Conservation (phyloP, 64 coral and sea anemone genomes). For the Stichodactyla helianthus region DNA sequence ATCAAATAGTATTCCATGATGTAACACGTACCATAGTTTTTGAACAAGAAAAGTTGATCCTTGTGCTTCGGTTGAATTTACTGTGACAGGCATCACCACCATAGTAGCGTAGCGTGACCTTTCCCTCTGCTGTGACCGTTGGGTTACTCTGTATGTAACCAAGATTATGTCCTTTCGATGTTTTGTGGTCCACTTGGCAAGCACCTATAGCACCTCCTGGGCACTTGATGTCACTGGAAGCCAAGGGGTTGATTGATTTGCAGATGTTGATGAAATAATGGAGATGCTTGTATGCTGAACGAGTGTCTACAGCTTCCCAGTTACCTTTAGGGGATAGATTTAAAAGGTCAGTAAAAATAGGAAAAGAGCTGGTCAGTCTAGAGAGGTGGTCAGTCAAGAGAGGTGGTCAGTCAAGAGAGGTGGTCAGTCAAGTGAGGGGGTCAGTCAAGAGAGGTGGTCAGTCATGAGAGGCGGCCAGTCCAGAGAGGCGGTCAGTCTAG, state of each 20-base stretch:
- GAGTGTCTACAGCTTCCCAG: slow-evolving; percentile 88
- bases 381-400: background rate
- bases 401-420: background rate
- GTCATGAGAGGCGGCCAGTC: background rate
- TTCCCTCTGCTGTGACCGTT: slow-evolving; percentile 16
- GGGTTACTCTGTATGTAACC: slow-evolving; percentile 80
- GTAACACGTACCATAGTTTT: slow-evolving; percentile 53
- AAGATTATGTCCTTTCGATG: slow-evolving; percentile 43
- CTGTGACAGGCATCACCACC: slow-evolving; percentile 74
- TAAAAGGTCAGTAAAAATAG: background rate
- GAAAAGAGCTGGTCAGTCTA: background rate
- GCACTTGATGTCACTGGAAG: slow-evolving; percentile 19
- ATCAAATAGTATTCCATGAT: background rate
- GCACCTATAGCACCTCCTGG: slow-evolving; percentile 60
- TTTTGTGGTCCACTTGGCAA: slow-evolving; percentile 77
- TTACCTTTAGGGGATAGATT: slow-evolving; percentile 36
- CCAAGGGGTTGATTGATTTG: slow-evolving; percentile 33
- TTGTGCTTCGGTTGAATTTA: slow-evolving; percentile 66
- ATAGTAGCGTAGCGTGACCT: slow-evolving; percentile 55
- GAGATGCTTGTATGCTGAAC: slow-evolving; percentile 57
- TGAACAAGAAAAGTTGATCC: slow-evolving; percentile 81
- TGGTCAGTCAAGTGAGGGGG: background rate
- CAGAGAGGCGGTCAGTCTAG: background rate
- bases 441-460: background rate
- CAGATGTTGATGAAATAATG: slow-evolving; percentile 95